These are phyloP conservation scores for Astreopora myriophthalma DNA, from an alignment of 64 coral and sea anemone genomes.

Conservation along the genomic window DNA sequence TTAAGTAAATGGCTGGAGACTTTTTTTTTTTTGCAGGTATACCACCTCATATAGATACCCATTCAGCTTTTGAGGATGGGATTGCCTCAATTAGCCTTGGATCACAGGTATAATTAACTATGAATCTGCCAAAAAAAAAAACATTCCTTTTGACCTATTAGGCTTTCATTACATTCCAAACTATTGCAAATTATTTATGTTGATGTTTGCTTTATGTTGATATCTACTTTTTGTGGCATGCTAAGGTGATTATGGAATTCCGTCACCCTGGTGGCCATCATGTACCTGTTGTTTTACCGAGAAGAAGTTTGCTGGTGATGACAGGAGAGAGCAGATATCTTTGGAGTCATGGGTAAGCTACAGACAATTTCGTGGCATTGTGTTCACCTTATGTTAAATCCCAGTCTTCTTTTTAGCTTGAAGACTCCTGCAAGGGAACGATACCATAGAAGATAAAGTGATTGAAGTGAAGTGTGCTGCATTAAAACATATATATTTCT, in stretches of 20 bases:
- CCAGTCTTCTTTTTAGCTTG: neutral
- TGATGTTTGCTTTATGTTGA: too few species aligned
- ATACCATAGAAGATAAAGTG: too few species aligned
- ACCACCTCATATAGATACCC: conserved; percentile 96
- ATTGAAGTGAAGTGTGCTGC: too few species aligned
- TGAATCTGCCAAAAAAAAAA: neutral
- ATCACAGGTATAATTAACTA: conserved; percentile 78
- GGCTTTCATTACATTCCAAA: too few species aligned
- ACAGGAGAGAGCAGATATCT: conserved; percentile 93
- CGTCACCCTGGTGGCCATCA: conserved; percentile 91
- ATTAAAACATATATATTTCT: too few species aligned
- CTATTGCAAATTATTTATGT: neutral
- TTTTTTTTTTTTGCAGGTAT: conserved; percentile 74
- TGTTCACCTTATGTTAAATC: neutral
- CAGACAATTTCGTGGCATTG: neutral
- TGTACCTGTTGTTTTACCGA: conserved; percentile 77
- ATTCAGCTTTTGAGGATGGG: conserved; percentile 97
- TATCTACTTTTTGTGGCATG: neutral
- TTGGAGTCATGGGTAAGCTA: conserved; percentile 94
- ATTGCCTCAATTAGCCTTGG: conserved; percentile 96
- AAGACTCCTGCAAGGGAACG: neutral
- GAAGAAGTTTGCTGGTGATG: conserved; percentile 92
- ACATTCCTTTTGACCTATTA: too few species aligned
- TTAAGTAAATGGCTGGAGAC: too few species aligned
- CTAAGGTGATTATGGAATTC: conserved; percentile 86